Conservation (phyloP, 2,888 invertebrate genomes). For the Zhuqinia jingwanae region DNA sequence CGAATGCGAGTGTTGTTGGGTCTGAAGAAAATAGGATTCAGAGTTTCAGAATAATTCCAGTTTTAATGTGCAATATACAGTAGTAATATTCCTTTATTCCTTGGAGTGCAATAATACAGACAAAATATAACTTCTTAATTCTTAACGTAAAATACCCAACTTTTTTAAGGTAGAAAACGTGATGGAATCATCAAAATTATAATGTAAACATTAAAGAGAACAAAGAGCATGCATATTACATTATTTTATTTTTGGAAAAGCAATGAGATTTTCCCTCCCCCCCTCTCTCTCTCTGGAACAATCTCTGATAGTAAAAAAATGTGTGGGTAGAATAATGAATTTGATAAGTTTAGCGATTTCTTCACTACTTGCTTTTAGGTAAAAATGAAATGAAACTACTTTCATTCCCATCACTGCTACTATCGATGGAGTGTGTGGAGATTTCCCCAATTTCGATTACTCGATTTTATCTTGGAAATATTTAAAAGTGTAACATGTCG, state of each 20-base stretch:
- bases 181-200: slow-evolving; percentile 6
- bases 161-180: slow-evolving; percentile 8
- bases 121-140: neutral
- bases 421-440: too few species aligned
- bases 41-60: neutral
- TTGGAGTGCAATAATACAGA: slow-evolving; percentile 8
- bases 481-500: too few species aligned
- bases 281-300: neutral
- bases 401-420: too few species aligned
- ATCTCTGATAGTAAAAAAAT: too few species aligned
- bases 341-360: too few species aligned
- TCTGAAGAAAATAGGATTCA: neutral
- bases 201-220: neutral
- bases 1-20: neutral
- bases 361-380: too few species aligned
- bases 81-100: neutral
- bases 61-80: neutral
- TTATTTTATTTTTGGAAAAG: slow-evolving; percentile 4
- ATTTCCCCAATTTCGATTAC: too few species aligned
- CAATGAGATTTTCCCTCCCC: neutral
- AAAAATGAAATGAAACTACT: too few species aligned
- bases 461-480: too few species aligned
- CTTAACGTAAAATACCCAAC: neutral
- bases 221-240: neutral
- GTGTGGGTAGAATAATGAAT: too few species aligned